These are phyloP conservation scores for Yponomeuta malinellus DNA, from an alignment of 2,888 invertebrate genomes.

Conservation along the genomic window DNA sequence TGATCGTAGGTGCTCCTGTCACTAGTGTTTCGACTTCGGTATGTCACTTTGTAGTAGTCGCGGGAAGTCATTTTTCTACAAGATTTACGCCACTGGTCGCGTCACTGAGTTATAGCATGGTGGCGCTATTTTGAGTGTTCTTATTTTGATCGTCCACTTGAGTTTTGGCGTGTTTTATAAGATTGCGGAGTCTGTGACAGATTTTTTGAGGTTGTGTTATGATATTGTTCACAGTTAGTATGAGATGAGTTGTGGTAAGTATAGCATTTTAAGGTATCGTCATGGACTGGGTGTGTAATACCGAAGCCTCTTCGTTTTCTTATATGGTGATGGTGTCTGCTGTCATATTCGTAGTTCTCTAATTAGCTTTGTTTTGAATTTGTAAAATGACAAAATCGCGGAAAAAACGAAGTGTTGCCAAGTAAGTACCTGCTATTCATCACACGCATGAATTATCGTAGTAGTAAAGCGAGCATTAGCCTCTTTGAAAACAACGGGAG, in stretches of 20 bases:
- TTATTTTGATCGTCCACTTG: background rate
- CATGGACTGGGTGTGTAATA: background rate
- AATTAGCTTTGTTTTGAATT: too few relatives aligned
- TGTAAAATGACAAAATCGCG: too few relatives aligned
- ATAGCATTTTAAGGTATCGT: background rate
- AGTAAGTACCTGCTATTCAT: background rate
- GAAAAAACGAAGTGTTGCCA: background rate
- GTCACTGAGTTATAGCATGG: slow-evolving; percentile 11
- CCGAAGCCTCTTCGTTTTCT: background rate
- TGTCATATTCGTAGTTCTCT: too few relatives aligned
- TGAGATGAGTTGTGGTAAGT: background rate
- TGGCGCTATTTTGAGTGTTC: slow-evolving; percentile 2
- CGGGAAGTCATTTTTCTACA: slow-evolving; percentile 49
- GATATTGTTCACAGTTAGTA: background rate
- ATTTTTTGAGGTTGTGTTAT: background rate
- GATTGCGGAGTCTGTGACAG: background rate
- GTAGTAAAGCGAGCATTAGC: background rate
- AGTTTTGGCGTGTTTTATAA: background rate
- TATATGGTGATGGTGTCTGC: too few relatives aligned
- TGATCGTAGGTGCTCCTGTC: background rate
- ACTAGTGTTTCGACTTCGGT: slow-evolving; percentile 38
- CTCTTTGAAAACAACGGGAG: slow-evolving; percentile 5
- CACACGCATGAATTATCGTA: slow-evolving; percentile 1
- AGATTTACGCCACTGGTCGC: slow-evolving; percentile 16
- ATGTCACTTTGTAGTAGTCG: slow-evolving; percentile 62